These are phyloP conservation scores for Gasterosteus aculeatus DNA, from an alignment of 2,113 vertebrate species.

Conservation along the genomic window DNA sequence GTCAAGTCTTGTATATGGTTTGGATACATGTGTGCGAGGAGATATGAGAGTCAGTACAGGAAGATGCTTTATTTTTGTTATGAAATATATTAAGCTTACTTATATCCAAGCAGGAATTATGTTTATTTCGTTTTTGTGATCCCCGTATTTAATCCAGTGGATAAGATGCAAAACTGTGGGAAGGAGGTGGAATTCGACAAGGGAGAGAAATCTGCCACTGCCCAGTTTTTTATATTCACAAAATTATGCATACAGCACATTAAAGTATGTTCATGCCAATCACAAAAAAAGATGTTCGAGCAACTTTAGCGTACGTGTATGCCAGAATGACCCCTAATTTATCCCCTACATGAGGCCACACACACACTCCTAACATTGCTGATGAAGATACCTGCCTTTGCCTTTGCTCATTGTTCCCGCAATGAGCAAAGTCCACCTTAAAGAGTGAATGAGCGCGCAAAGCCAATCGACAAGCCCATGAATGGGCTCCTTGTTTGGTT, in stretches of 20 bases:
- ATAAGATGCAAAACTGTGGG: slow-evolving; percentile 49
- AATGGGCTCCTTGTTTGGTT: slow-evolving; percentile 74
- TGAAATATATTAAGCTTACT: slow-evolving; percentile 89
- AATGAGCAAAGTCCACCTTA: slow-evolving; percentile 73
- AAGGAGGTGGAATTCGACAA: background rate
- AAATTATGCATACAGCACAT: slow-evolving; percentile 22
- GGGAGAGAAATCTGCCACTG: slow-evolving; percentile 2
- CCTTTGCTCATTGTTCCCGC: slow-evolving; percentile 46
- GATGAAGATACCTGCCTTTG: slow-evolving; percentile 54
- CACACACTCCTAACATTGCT: slow-evolving; percentile 55
- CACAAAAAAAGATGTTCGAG: slow-evolving; percentile 18
- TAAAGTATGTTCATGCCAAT: slow-evolving; percentile 9
- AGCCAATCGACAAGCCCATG: slow-evolving; percentile 63
- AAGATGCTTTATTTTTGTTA: slow-evolving; percentile 98
- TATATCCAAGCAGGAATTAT: slow-evolving; percentile 89
- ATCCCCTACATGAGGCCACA: slow-evolving; percentile 22
- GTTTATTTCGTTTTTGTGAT: slow-evolving; percentile 87
- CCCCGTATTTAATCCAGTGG: slow-evolving; percentile 89
- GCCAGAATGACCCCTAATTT: background rate
- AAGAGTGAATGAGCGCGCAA: slow-evolving; percentile 61
- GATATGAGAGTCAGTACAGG: slow-evolving; percentile 76
- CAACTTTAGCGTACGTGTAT: background rate
- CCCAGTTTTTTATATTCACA: slow-evolving; percentile 4
- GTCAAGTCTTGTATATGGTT: slow-evolving; percentile 84
- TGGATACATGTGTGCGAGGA: slow-evolving; percentile 81